Evolutionary conservation across 2,888 invertebrate genomes (phyloP), one percentile per base, ranked within the genome.

Genomic region (Erebia aethiops): DNA sequence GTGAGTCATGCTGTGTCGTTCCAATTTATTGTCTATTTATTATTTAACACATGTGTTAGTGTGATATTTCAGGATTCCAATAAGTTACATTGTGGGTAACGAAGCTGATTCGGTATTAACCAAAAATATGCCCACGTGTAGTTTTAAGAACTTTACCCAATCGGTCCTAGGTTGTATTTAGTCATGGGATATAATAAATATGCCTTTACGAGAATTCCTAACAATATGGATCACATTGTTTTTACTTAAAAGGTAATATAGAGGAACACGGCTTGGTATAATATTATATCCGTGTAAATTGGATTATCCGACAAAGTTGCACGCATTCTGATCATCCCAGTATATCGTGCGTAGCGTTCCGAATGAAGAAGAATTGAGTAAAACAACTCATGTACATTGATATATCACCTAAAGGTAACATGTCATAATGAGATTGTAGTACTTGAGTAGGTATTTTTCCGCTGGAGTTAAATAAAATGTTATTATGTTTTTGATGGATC

Each of bases 221-320:
- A 43, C 11, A 43, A 11, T 43, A 46, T 46, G 46, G 46, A 46
- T 46, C 13, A 46, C 2, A 14, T 51, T 51, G n/a, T 51, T n/a
- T 51, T 14, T 51, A 51, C n/a, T 7, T 5, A n/a, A 51, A 51
- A 51, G 51, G 14, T 51, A 51, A 51, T 51, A 51, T n/a, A 51
- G 51, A 51, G 14, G 5, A 51, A 51, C 4, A n/a, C 51, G 7
- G 51, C n/a, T 46, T 51, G 8, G 54, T 54, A 54, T 10, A 54
- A 54, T 54, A 54, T 54, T 16, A 54, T 54, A 54, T 16, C 54
- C 16, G 11, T 54, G 54, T 2, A 54, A 54, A 54, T 54, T 54
- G 54, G 54, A 54, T 54, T 54, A 54, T 54, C 54, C 54, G 18
- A 18, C 54, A 18, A 18, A 54, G 10, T 18, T 54, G 3, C 54